These are phyloP conservation scores for Nycticorax nycticorax DNA, from an alignment of 2,113 vertebrate species.

Conservation along the genomic window DNA sequence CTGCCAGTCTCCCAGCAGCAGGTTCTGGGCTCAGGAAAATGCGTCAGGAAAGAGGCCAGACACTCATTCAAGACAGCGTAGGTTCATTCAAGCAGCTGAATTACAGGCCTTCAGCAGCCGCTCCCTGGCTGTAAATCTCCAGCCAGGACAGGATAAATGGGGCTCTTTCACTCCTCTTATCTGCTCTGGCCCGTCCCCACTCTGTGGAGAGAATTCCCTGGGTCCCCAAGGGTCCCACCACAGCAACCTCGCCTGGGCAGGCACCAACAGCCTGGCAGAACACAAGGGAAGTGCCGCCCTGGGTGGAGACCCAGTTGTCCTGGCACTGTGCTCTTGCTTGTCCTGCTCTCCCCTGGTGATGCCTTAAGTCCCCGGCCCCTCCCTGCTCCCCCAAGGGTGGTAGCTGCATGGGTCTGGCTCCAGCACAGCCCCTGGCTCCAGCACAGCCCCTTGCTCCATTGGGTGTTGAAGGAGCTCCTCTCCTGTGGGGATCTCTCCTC, in stretches of 20 bases:
- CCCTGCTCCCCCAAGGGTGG: background rate
- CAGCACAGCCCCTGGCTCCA: background rate
- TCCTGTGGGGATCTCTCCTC: background rate
- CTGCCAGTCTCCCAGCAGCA: background rate
- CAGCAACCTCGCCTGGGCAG: background rate
- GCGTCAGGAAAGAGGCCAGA: background rate
- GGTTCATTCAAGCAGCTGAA: conserved; percentile 30
- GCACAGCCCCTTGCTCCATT: background rate
- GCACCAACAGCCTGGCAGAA: background rate
- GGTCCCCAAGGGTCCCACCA: background rate
- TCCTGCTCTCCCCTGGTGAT: background rate
- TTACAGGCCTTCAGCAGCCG: conserved; percentile 28
- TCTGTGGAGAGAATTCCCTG: background rate
- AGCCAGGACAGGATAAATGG: background rate
- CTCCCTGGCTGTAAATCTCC: conserved; percentile 15
- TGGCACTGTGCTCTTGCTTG: background rate
- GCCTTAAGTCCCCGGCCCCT: background rate
- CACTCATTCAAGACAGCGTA: background rate
- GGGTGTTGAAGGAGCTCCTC: background rate
- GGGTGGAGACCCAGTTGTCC: background rate
- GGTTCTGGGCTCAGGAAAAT: conserved; percentile 5
- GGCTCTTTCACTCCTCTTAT: background rate
- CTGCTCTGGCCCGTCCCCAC: background rate
- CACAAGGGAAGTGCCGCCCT: background rate
- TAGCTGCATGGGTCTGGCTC: background rate